These are phyloP conservation scores for Oriolus oriolus DNA, from an alignment of 2,113 vertebrate genomes.

Conservation along the genomic window DNA sequence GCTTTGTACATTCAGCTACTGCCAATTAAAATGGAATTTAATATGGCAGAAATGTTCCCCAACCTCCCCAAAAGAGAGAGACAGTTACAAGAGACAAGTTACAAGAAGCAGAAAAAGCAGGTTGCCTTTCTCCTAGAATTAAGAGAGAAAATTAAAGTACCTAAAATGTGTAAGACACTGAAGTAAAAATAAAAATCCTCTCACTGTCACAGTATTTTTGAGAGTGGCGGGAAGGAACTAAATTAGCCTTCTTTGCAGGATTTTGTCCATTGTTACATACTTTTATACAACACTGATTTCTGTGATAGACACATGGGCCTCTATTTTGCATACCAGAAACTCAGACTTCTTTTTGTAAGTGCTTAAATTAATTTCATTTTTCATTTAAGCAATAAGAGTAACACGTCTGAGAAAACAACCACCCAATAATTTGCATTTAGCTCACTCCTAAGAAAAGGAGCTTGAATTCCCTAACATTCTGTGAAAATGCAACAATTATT, in stretches of 20 bases:
- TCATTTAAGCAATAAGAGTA: background rate
- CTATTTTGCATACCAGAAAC: background rate
- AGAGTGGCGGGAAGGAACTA: background rate
- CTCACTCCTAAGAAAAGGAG: background rate
- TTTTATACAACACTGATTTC: background rate
- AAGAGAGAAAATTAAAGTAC: background rate
- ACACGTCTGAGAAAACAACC: accelerated
- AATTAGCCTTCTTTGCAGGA: background rate
- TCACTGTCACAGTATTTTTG: background rate
- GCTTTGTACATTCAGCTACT: background rate
- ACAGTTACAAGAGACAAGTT: background rate
- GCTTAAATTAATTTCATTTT: background rate
- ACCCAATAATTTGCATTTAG: background rate
- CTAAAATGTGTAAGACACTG: background rate
- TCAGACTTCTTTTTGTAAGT: background rate
- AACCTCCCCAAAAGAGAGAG: background rate
- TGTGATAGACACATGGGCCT: background rate
- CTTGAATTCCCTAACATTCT: background rate
- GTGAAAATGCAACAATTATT: background rate
- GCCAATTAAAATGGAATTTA: background rate
- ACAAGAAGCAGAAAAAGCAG: background rate
- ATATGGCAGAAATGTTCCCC: background rate
- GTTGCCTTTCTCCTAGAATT: background rate
- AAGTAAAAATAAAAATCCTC: background rate
- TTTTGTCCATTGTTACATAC: background rate